Base-by-base conservation (phyloP, 1,140 invertebrate genomes). In the Eurosta solidaginis region DNA sequence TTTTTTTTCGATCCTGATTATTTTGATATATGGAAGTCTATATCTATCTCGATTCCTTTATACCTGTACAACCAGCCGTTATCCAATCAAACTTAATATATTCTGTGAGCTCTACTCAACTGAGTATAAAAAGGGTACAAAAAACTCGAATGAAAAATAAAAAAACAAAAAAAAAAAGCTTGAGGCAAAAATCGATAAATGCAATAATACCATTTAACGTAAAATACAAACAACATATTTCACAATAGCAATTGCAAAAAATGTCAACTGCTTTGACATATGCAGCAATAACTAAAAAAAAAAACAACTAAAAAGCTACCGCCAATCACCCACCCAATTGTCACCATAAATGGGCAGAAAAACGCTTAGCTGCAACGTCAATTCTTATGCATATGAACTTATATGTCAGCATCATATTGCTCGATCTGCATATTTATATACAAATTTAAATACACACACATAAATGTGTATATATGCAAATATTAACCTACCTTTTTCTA, bases 331-430 rank as follows among this genome's bases (percentile, higher is more conserved):
- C 59, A 68, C 59, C 59, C 33, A 68, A 68, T n/a, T 33, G 33
- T 33, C 20, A n/a, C 59, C 59, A 40, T 68, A 68, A 68, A 68
- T 68, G 59, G 59, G 59, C 59, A 68, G n/a, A n/a, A n/a, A n/a
- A 68, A 40, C 59, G 29, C 17, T 40, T n/a, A 40, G 10, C 29
- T 5, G 59, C 59, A 68, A 33, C 59, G 59, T 10, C 33, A 9
- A 17, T 52, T 25, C 22, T 33, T 63, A 68, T 59, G 54, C 54
- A 59, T 36, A 59, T 59, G 27, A 59, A 68, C 33, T 33, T 5
- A 54, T n/a, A 10, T 40, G 33, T n/a, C 59, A 68, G 33, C 59
- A 12, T 47, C 1, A n/a, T n/a, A 12, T n/a, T 20, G 59, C 33
- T n/a, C 27, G 4, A 59, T 59, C 3, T 59, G 29, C 29, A n/a